Percentiles rank a stretch among this genome's conserved stretches.
Evolutionary conservation across 2,113 vertebrate genomes (phyloP).

Genomic region (Lucifuga dentata): DNA sequence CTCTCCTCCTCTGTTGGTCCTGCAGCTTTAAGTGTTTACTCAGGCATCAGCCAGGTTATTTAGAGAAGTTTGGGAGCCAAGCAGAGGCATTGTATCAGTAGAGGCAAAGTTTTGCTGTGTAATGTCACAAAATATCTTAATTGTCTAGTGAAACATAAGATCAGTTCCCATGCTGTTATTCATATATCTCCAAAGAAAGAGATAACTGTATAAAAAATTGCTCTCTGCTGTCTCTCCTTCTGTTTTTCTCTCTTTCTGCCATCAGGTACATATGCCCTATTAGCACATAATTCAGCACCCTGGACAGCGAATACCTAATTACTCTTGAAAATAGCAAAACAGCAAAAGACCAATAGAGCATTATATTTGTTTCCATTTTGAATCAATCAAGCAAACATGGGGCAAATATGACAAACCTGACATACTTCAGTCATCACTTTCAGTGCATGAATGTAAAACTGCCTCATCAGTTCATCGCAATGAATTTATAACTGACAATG

Average conservation of each 20-base stretch:
- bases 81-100: not conserved
- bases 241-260: not conserved
- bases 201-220: no score
- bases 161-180: no score
- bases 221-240: no score
- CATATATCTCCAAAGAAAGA: no score
- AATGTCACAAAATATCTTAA: not conserved
- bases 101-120: not conserved
- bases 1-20: not conserved
- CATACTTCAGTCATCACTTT: no score
- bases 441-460: not conserved
- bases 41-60: not conserved
- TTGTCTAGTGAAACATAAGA: not conserved
- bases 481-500: not conserved
- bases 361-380: not conserved
- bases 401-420: not conserved
- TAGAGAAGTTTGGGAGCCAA: not conserved
- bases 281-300: conserved; percentile 67
- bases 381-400: not conserved
- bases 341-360: conserved; percentile 14
- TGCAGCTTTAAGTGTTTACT: conserved; percentile 15
- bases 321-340: conserved; percentile 4
- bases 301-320: conserved; percentile 69
- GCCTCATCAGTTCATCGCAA: not conserved
- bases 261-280: conserved; percentile 8